Evolutionary conservation across 2,113 vertebrate species (phyloP), one percentile per base, ranked within the genome.

Genomic region (Stigmatopora argus): DNA sequence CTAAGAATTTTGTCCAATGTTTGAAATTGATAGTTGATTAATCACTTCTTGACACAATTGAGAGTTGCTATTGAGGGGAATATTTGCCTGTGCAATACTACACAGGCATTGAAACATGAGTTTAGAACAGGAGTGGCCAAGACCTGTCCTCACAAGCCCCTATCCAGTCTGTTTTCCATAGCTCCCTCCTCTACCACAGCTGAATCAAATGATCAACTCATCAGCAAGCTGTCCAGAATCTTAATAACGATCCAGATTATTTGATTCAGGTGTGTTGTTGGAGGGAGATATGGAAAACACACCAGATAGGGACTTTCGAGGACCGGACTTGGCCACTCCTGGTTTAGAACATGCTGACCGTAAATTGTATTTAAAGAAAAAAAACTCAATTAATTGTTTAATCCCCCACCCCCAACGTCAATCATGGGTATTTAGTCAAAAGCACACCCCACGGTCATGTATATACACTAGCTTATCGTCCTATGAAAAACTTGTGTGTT

Each of bases 401-500:
- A 35, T 61, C 41, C 10, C 31, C 19, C 51, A n/a, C 51, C 19
- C 51, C 51, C 51, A 12, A 21, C 4, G 51, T 21, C 53, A 55
- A 31, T 55, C 13, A 31, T 55, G 53, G 53, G 21, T 26, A 55
- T 55, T 31, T 56, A 5, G 23, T 31, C 53, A 56, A 56, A 56
- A 15, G 13, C 53, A 23, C 53, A 56, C 7, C 23, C 53, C 23
- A 31, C 15, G 14, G 23, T 56, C 53, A 31, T 31, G 53, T 56
- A 56, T 56, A 31, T 56, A 56, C 53, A 56, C 23, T 51, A 60
- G 58, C 67, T 69, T 64, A 73, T 66, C 51, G 46, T 61, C 64
- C 56, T 47, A 41, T 21, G 11, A 64, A 48, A 51, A 52, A 34
- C 31, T 69, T 19, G 21, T 3, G 10, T 23, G 52, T 53, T 53